A percentile compares a stretch with the other conserved stretches of the same genome.
These are phyloP conservation scores for Anthonomus grandis DNA, from an alignment of 1,140 invertebrate species.

Conservation along the genomic window DNA sequence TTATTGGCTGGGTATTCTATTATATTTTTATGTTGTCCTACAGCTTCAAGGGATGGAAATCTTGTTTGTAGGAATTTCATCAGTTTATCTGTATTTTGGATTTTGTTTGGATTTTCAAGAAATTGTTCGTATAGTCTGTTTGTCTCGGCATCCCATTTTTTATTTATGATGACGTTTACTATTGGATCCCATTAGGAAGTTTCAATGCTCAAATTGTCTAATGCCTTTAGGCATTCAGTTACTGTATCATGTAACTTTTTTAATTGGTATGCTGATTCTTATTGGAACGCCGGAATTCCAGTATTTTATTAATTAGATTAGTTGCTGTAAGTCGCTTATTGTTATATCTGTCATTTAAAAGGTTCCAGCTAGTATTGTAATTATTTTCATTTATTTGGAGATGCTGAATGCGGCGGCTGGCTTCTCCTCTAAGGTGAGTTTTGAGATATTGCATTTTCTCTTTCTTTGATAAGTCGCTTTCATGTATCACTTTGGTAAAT, in stretches of 20 bases:
- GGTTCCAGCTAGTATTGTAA: neutral
- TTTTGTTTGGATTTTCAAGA: neutral
- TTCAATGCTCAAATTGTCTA: slow-evolving; percentile 1
- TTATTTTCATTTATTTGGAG: neutral
- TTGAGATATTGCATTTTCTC: slow-evolving; percentile 17
- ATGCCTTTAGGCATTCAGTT: neutral
- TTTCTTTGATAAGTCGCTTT: neutral
- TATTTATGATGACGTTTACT: neutral
- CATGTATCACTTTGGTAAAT: too few species aligned
- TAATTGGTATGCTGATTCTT: neutral
- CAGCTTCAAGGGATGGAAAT: slow-evolving; percentile 1
- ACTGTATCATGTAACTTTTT: slow-evolving; percentile 6
- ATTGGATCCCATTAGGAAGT: neutral
- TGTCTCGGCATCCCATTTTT: slow-evolving; percentile 1
- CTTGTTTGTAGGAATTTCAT: neutral
- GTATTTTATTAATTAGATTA: neutral
- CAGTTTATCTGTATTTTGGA: neutral
- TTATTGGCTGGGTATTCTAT: neutral
- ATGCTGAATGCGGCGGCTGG: neutral
- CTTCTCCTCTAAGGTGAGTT: neutral
- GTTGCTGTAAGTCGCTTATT: neutral
- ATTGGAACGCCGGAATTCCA: neutral
- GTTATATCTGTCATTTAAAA: neutral
- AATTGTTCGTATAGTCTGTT: neutral
- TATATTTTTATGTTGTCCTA: neutral